phyloP scores from a whole-genome alignment of 2,797 vertebrate genomes.

The Synanceia verrucosa region DNA sequence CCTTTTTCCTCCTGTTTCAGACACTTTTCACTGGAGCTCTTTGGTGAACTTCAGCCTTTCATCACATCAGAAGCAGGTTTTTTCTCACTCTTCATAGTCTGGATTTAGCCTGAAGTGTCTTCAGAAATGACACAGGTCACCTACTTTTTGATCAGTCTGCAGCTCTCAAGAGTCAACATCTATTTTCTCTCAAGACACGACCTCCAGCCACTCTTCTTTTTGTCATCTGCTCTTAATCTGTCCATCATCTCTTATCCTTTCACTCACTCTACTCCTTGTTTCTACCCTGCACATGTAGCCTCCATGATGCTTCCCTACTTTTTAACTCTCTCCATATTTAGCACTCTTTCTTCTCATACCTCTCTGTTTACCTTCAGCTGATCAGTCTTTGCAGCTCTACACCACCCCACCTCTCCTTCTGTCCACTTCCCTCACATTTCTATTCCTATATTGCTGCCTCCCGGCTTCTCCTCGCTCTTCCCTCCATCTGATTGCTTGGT shows the following conservation, averaged over 20 bases:
- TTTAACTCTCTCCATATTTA: neutral
- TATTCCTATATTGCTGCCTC: slow-evolving; percentile 41
- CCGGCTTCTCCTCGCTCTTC: slow-evolving; percentile 31
- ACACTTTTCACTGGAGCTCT: neutral
- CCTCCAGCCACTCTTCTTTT: slow-evolving; percentile 15
- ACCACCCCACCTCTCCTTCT: slow-evolving; percentile 10
- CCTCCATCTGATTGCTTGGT: slow-evolving; percentile 76
- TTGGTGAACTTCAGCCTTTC: neutral
- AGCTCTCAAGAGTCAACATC: neutral
- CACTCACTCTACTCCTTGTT: slow-evolving; percentile 7
- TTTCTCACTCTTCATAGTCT: slow-evolving; percentile 22
- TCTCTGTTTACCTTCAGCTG: slow-evolving; percentile 9
- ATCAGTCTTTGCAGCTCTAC: too few relatives aligned
- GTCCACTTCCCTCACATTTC: slow-evolving; percentile 46
- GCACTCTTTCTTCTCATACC: neutral
- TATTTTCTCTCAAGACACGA: neutral
- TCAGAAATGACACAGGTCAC: neutral
- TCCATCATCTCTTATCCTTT: slow-evolving; percentile 16
- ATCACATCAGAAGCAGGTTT: slow-evolving; percentile 20
- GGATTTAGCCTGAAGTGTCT: slow-evolving; percentile 26
- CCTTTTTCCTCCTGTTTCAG: too few relatives aligned
- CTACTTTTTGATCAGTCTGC: neutral
- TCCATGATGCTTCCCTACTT: slow-evolving; percentile 1
- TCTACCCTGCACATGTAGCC: neutral
- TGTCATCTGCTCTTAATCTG: slow-evolving; percentile 37